Evolutionary conservation across 2,888 invertebrate genomes (phyloP).

Genomic region (Dermolepida albohirtum): DNA sequence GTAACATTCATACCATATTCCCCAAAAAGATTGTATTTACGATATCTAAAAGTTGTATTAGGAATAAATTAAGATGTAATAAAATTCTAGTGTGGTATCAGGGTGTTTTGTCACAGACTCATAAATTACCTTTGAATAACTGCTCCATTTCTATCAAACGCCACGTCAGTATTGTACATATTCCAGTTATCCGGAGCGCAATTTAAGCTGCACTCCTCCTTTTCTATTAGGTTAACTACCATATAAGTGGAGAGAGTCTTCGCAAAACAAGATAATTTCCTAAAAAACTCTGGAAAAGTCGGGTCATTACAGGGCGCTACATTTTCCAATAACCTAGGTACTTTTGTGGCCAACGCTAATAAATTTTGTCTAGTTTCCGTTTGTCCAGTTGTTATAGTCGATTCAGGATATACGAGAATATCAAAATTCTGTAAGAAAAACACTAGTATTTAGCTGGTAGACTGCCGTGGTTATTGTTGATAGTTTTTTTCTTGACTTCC

Average conservation of each 20-base stretch:
- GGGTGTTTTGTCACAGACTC: too few species aligned
- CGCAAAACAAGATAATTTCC: constrained; percentile 73
- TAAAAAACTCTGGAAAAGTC: constrained; percentile 66
- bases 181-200: constrained; percentile 68
- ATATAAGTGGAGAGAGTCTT: constrained; percentile 71
- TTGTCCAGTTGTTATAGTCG: constrained; percentile 63
- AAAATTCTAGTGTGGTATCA: too few species aligned
- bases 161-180: constrained; percentile 83
- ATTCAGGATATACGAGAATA: constrained; percentile 80
- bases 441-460: too few species aligned
- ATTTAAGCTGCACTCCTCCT: constrained; percentile 66
- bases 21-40: constrained; percentile 60
- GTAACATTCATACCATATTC: constrained; percentile 63
- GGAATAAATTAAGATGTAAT: too few species aligned
- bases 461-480: too few species aligned
- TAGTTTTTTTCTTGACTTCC: too few species aligned
- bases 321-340: constrained; percentile 55
- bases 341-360: constrained; percentile 62
- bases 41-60: constrained; percentile 54
- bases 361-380: constrained; percentile 63
- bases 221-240: constrained; percentile 78
- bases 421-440: too few species aligned
- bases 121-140: constrained; percentile 76
- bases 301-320: constrained; percentile 57
- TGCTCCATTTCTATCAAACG: constrained; percentile 77